phyloP scores from a whole-genome alignment of 1,140 invertebrate species.

The Armadillidium nasatum region DNA sequence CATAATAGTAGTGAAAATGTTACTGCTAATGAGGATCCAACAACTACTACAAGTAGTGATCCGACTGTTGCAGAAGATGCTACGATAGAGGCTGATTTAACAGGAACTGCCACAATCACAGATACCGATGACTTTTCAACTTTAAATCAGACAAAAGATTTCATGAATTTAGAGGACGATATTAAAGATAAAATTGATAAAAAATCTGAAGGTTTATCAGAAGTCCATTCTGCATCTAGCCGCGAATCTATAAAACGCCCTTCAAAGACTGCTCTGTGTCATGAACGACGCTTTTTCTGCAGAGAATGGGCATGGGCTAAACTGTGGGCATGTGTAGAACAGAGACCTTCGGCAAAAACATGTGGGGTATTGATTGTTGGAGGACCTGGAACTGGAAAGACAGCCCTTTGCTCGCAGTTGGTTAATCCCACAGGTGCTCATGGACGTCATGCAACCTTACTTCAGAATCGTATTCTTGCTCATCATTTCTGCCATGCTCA shows the following conservation, averaged over 20 bases:
- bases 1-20: background rate
- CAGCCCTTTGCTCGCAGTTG: slow-evolving; percentile 73
- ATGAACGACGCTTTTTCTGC: slow-evolving; percentile 65
- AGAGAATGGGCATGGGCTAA: slow-evolving; percentile 94
- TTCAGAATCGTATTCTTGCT: slow-evolving; percentile 71
- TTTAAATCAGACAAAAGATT: background rate
- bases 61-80: no score
- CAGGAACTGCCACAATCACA: background rate
- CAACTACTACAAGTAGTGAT: no score
- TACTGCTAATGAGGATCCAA: background rate
- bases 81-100: background rate
- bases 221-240: background rate
- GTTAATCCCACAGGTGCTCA: slow-evolving; percentile 67
- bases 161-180: background rate
- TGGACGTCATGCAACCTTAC: slow-evolving; percentile 58
- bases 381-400: slow-evolving; percentile 78
- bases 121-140: background rate
- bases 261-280: slow-evolving; percentile 45
- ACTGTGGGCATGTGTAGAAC: slow-evolving; percentile 56
- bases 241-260: background rate
- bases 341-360: slow-evolving; percentile 48
- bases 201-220: background rate
- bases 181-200: background rate
- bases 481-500: slow-evolving; percentile 75
- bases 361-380: slow-evolving; percentile 79